Evolutionary conservation across 2,888 invertebrate species (phyloP).

Genomic region (Orthosia gracilis): DNA sequence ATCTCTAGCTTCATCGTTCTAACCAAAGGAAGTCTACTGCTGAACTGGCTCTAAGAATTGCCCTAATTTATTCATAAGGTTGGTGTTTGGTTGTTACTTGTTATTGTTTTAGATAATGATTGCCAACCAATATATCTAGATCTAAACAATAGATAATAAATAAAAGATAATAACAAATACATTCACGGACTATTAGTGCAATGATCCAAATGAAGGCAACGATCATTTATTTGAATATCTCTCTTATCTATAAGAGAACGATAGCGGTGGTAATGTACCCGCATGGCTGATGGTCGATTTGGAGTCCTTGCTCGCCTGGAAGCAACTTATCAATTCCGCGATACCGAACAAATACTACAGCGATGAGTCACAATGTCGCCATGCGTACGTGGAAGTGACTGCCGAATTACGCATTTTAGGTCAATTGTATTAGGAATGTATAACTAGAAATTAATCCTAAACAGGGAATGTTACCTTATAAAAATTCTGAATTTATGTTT

Average conservation of each 20-base stretch:
- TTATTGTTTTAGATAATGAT: too few relatives aligned
- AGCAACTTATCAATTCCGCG: conserved; percentile 45
- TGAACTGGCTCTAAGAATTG: too few relatives aligned
- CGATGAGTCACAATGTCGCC: conserved; percentile 41
- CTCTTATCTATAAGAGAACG: neutral
- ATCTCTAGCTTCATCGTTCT: neutral
- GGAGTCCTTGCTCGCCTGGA: conserved; percentile 26
- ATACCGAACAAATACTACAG: conserved; percentile 40
- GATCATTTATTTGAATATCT: conserved; percentile 1
- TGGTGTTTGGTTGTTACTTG: too few relatives aligned
- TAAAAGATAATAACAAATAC: neutral
- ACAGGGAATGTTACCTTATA: too few relatives aligned
- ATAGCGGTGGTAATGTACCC: conserved; percentile 24
- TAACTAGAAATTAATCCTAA: neutral
- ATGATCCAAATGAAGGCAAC: neutral
- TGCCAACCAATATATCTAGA: too few relatives aligned
- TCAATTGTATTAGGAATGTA: conserved; percentile 9
- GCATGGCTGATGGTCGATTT: conserved; percentile 7
- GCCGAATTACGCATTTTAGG: conserved; percentile 3
- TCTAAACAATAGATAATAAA: neutral
- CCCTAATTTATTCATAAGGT: too few relatives aligned
- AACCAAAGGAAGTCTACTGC: neutral
- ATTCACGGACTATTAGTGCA: neutral
- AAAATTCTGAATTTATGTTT: too few relatives aligned
- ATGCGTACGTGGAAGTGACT: conserved; percentile 24